These are phyloP conservation scores for Theocolax elegans DNA, from an alignment of 1,140 invertebrate species.

Conservation along the genomic window DNA sequence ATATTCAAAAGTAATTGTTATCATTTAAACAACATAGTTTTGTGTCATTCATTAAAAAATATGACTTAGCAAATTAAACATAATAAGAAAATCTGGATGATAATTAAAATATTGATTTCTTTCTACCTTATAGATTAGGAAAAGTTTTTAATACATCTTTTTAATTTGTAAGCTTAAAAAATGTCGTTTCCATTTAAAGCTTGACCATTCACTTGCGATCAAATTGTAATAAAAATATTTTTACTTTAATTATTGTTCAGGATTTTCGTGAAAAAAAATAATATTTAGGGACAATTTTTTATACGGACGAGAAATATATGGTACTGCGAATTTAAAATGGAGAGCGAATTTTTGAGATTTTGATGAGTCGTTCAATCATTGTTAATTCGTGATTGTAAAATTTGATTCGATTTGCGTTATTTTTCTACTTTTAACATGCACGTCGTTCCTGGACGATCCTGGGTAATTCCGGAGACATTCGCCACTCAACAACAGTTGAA, in stretches of 20 bases:
- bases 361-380: conserved; percentile 24
- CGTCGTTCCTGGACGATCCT: conserved; percentile 45
- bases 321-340: conserved; percentile 15
- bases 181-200: conserved; percentile 11
- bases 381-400: conserved; percentile 40
- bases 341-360: conserved; percentile 17
- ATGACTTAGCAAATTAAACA: conserved; percentile 22
- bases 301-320: conserved; percentile 16
- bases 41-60: conserved; percentile 19
- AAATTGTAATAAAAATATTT: no score
- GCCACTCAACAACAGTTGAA: conserved; percentile 62
- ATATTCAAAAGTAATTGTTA: conserved; percentile 31
- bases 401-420: conserved; percentile 9
- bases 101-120: conserved; percentile 24
- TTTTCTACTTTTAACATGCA: conserved; percentile 45
- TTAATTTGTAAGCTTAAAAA: neutral
- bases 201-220: no score
- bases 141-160: no score
- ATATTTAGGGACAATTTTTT: conserved; percentile 23
- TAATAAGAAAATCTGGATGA: conserved; percentile 23
- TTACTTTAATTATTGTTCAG: neutral
- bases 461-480: conserved; percentile 49
- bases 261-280: conserved; percentile 16
- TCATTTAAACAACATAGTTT: conserved; percentile 27
- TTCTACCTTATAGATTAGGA: no score